phyloP scores from a whole-genome alignment of 2,888 invertebrate genomes.

The Dicyrtomina minuta region DNA sequence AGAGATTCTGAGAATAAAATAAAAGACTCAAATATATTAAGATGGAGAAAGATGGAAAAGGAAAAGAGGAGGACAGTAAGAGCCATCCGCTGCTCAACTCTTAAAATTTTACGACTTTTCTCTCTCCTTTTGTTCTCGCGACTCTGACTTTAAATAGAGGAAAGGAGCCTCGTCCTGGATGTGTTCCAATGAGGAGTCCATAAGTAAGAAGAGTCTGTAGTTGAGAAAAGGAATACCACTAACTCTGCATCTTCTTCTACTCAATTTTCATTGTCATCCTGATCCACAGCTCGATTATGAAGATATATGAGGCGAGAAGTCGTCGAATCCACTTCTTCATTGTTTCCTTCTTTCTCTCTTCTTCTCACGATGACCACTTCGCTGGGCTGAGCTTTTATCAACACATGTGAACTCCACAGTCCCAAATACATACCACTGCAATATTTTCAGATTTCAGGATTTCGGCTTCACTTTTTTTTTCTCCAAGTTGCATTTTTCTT shows the following conservation, averaged over 20 bases:
- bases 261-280: slow-evolving; percentile 27
- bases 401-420: background rate
- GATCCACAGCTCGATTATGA: slow-evolving; percentile 25
- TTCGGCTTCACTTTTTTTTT: background rate
- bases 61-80: background rate
- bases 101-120: slow-evolving; percentile 9
- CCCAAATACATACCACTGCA: no score
- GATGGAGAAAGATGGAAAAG: background rate
- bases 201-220: background rate
- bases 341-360: slow-evolving; percentile 13
- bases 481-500: background rate
- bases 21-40: no score
- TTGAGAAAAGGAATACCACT: background rate
- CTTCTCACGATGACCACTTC: slow-evolving; percentile 23
- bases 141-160: slow-evolving; percentile 5
- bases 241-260: background rate
- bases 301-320: slow-evolving; percentile 31
- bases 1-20: no score
- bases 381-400: background rate
- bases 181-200: background rate
- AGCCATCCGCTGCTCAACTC: slow-evolving; percentile 12
- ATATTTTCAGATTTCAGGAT: no score
- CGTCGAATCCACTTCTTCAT: slow-evolving; percentile 27
- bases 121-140: slow-evolving; percentile 6
- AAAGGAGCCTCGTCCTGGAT: background rate